Evolutionary conservation across 2,113 vertebrate species (phyloP).

Genomic region (Carollia perspicillata): DNA sequence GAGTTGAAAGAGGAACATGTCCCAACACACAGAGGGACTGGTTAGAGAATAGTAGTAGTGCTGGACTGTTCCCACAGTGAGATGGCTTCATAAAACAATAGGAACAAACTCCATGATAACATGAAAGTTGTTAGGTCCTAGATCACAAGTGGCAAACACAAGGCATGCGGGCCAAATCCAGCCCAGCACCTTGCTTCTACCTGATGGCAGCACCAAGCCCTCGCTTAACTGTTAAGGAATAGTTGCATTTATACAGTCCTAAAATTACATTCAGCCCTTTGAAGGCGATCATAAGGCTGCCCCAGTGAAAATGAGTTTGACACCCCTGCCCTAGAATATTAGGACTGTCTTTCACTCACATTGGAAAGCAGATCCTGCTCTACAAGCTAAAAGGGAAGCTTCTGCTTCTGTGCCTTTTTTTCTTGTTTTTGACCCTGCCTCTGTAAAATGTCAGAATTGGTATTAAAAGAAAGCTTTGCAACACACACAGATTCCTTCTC

Average conservation of each 20-base stretch:
- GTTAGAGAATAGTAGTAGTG: background rate
- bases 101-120: background rate
- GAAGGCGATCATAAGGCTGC: too few relatives aligned
- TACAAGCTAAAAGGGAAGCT: background rate
- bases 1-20: slow-evolving; percentile 73
- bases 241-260: too few relatives aligned
- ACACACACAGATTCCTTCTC: background rate
- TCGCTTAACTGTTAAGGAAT: too few relatives aligned
- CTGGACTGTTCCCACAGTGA: background rate
- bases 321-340: background rate
- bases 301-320: too few relatives aligned
- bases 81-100: background rate
- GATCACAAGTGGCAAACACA: too few relatives aligned
- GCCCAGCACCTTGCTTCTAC: too few relatives aligned
- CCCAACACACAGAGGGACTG: background rate
- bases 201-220: too few relatives aligned
- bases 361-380: background rate
- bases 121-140: background rate
- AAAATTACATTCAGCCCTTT: too few relatives aligned
- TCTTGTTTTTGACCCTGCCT: background rate
- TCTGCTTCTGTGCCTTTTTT: background rate
- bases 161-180: too few relatives aligned
- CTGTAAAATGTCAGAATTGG: background rate
- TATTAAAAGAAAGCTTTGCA: background rate
- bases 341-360: background rate